phyloP scores from a whole-genome alignment of 2,888 invertebrate species.

The Torymus tubicola region DNA sequence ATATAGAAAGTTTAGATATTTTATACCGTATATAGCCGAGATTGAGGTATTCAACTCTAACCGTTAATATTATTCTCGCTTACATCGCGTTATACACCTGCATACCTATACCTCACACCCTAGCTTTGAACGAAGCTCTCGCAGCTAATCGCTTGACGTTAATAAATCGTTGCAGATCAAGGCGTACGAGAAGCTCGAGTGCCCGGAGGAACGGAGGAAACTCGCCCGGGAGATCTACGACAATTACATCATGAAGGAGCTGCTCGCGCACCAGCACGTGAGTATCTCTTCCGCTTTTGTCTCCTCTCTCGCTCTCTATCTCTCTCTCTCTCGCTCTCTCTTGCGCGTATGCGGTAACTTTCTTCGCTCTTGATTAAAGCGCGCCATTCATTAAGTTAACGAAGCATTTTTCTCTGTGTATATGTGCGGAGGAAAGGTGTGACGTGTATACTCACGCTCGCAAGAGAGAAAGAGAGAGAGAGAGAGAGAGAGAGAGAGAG shows the following conservation, averaged over 20 bases:
- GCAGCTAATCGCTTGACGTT: conserved; percentile 4
- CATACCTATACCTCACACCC: too few species aligned
- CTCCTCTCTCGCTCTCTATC: background rate
- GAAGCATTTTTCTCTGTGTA: conserved; percentile 21
- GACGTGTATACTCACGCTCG: too few species aligned
- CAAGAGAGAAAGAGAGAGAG: background rate
- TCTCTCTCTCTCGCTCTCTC: background rate
- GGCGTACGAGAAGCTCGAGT: conserved; percentile 98
- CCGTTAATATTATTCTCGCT: too few species aligned
- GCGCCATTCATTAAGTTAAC: conserved; percentile 31
- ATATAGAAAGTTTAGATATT: too few species aligned
- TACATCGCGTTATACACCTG: too few species aligned
- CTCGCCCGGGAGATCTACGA: conserved; percentile 98
- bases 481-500: too few species aligned
- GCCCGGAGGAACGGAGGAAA: conserved; percentile 95
- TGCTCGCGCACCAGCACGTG: conserved; percentile 98
- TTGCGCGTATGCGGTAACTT: background rate
- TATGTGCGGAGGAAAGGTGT: too few species aligned
- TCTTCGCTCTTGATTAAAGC: conserved; percentile 37
- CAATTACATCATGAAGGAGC: conserved; percentile 99
- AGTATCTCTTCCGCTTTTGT: conserved; percentile 74
- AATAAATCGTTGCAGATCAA: conserved; percentile 86
- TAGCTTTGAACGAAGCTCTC: background rate
- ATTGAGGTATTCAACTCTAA: too few species aligned
- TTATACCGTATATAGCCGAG: too few species aligned